Evolutionary conservation across 2,888 invertebrate species (phyloP), one percentile per base, ranked within the genome.

Genomic region (Listrodromus nycthemerus): DNA sequence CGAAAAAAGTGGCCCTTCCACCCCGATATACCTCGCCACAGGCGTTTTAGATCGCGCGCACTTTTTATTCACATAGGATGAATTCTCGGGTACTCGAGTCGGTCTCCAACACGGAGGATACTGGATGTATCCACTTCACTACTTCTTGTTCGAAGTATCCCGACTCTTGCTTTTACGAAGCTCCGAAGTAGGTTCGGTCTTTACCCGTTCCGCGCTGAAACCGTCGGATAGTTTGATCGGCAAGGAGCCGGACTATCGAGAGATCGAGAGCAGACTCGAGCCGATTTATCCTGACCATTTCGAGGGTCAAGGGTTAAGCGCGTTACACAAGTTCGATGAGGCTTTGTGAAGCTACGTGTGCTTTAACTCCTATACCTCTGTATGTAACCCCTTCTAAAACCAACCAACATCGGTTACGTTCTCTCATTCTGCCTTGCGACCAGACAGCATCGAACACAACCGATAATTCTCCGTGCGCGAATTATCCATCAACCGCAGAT

Each of bases 401-500:
- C 37, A 21, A 41, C n/a, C 58, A 55, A 71, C 27, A 19, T 70
- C 37, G 30, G 30, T 71, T 71, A 55, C 24, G 16, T 41, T 24
- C 37, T 58, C 37, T 58, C 21, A 55, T 55, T 24, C 21, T 24
- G 1, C 52, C 63, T 45, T 66, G 45, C 10, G 45, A 24, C 24
- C 50, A 55, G 52, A 77, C 69, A 52, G n/a, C 27, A 55, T 30
- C 24, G 16, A 69, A 63, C 63, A 45, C 3, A n/a, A 65, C 66
- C 33, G 66, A 76, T 76, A 80, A 80, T 80, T 48, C 67, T 24
- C 33, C 55, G 48, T 66, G 45, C 66, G 66, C 33, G 66, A 67
- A 58, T 74, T 21, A 76, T 58, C 48, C 70, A 16, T 41, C 41
- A 41, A 71, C 76, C 66, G 66, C 81, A 76, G 70, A 76, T 55